phyloP scores from a whole-genome alignment of 2,888 invertebrate species.

The Druceiella hillmani region DNA sequence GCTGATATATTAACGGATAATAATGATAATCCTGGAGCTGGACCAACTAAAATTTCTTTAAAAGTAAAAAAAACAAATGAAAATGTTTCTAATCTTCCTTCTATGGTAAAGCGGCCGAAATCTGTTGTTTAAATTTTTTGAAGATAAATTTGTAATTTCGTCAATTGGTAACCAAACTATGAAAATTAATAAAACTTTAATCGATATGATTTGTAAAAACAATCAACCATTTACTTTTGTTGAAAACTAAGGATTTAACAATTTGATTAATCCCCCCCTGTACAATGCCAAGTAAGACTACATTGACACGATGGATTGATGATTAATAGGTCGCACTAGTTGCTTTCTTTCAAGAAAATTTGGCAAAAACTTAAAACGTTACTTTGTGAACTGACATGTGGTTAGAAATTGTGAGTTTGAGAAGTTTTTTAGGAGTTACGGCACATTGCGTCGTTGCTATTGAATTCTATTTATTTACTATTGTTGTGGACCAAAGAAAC shows the following conservation, averaged over 20 bases:
- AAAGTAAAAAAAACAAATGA: constrained; percentile 11
- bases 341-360: too few species aligned
- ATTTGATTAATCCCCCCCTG: constrained; percentile 23
- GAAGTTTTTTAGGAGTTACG: constrained; percentile 28
- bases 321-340: too few species aligned
- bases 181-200: constrained; percentile 22
- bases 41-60: constrained; percentile 5
- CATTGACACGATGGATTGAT: constrained; percentile 25
- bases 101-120: too few species aligned
- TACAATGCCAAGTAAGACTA: constrained; percentile 21
- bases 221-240: constrained; percentile 23
- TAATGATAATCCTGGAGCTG: constrained; percentile 3
- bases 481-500: constrained; percentile 31
- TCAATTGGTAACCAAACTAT: constrained; percentile 20
- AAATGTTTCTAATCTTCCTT: constrained; percentile 8
- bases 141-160: constrained; percentile 18
- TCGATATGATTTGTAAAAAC: constrained; percentile 24
- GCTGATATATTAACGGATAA: too few species aligned
- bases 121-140: too few species aligned
- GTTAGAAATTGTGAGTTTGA: constrained; percentile 17
- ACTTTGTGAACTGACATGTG: constrained; percentile 7
- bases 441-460: too few species aligned
- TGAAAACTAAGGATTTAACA: constrained; percentile 19
- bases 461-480: too few species aligned
- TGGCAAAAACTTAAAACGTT: constrained; percentile 19